Percentiles rank a stretch among this genome's conserved stretches.
These are phyloP conservation scores for Dolichotis patagonum DNA, from an alignment of 2,113 vertebrate species.

Conservation along the genomic window DNA sequence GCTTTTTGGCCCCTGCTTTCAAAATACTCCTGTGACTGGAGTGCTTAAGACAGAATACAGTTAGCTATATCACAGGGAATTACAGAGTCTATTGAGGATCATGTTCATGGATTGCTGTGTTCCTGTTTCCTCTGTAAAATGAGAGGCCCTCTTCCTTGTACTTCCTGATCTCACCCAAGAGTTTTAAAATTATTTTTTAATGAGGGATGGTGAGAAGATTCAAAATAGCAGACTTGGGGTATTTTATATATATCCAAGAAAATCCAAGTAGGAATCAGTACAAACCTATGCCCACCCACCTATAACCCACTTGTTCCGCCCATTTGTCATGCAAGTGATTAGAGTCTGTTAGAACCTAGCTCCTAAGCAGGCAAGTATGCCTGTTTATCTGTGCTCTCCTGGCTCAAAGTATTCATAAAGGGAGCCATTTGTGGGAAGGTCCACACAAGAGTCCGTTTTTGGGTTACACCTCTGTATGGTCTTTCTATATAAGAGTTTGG, in stretches of 20 bases:
- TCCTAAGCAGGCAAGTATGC: neutral
- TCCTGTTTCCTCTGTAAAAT: neutral
- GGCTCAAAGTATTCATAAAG: neutral
- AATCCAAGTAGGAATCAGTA: neutral
- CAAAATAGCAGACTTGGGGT: neutral
- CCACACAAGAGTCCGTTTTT: neutral
- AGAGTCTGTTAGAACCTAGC: neutral
- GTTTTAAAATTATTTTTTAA: neutral
- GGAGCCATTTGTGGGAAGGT: neutral
- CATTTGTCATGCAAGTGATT: too few relatives aligned
- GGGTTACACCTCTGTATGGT: neutral
- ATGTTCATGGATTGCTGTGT: neutral
- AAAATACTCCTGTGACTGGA: neutral
- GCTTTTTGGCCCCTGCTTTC: neutral
- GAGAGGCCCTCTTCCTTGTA: neutral
- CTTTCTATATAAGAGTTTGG: neutral
- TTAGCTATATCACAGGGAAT: neutral
- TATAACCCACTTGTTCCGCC: neutral
- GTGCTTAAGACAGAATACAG: fast-evolving
- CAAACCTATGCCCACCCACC: neutral
- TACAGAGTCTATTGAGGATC: neutral
- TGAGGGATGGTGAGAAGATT: conserved; percentile 25
- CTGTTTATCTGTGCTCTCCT: fast-evolving
- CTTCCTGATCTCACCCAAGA: conserved; percentile 33
- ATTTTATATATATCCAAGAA: neutral